Evolutionary conservation across 1,140 invertebrate species (phyloP).

Genomic region (Phymorhynchus buccinoides): DNA sequence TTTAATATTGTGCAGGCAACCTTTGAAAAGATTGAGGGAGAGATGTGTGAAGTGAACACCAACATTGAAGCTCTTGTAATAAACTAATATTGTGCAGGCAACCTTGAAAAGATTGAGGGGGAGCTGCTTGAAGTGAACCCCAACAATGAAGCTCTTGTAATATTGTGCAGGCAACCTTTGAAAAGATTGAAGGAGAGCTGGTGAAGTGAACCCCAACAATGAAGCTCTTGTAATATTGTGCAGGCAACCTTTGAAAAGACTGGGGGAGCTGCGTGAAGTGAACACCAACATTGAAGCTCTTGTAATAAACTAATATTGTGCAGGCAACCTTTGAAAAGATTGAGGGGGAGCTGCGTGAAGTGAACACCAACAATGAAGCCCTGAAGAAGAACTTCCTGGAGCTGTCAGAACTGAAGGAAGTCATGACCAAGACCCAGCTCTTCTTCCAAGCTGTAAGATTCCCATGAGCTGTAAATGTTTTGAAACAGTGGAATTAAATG

Average conservation of each 20-base stretch:
- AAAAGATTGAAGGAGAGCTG: slow-evolving; percentile 71
- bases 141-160: slow-evolving; percentile 93
- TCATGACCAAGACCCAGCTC: slow-evolving; percentile 92
- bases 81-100: slow-evolving; percentile 76
- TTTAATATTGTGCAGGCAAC: no score
- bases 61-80: slow-evolving; percentile 95
- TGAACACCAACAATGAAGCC: slow-evolving; percentile 94
- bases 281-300: slow-evolving; percentile 93
- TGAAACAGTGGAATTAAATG: neutral
- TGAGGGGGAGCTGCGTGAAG: slow-evolving; percentile 70
- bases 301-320: slow-evolving; percentile 81
- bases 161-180: slow-evolving; percentile 65
- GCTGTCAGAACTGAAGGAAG: slow-evolving; percentile 92
- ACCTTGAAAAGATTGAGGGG: slow-evolving; percentile 71
- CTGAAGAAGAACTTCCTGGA: slow-evolving; percentile 95
- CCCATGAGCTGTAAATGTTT: neutral
- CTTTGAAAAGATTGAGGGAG: no score
- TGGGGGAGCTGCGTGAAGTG: no score
- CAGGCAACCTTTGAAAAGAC: slow-evolving; percentile 72
- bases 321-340: slow-evolving; percentile 72
- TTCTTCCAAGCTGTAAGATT: slow-evolving; percentile 93
- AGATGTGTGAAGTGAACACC: no score
- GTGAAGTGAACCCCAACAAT: slow-evolving; percentile 88
- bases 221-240: slow-evolving; percentile 81
- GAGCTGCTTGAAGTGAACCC: slow-evolving; percentile 81